phyloP scores from a whole-genome alignment of 2,888 invertebrate species.

The Macaria notata region DNA sequence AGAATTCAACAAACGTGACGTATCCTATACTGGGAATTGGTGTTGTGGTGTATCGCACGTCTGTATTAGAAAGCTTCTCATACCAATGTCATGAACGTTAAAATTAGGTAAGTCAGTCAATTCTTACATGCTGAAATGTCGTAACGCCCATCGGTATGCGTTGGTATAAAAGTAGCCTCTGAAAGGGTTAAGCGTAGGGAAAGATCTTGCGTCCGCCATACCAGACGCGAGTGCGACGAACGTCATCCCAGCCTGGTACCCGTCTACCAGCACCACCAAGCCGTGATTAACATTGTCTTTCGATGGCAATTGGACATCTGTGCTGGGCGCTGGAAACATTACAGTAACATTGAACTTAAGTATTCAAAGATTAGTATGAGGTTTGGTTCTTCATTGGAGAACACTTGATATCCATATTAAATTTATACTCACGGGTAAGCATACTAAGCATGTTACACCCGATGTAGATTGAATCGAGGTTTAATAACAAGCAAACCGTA shows the following conservation, averaged over 20 bases:
- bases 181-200: conserved; percentile 49
- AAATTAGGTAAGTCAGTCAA: neutral
- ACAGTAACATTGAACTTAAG: neutral
- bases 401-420: too few relatives aligned
- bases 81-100: too few relatives aligned
- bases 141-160: conserved; percentile 56
- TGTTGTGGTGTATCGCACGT: too few relatives aligned
- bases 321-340: conserved; percentile 36
- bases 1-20: too few relatives aligned
- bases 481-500: too few relatives aligned
- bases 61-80: too few relatives aligned
- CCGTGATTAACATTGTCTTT: conserved; percentile 42
- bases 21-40: too few relatives aligned
- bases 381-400: too few relatives aligned
- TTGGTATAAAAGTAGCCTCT: conserved; percentile 57
- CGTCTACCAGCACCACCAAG: conserved; percentile 50
- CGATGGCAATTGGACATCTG: conserved; percentile 33
- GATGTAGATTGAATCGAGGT: too few relatives aligned
- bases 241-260: conserved; percentile 52
- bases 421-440: too few relatives aligned
- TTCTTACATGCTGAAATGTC: conserved; percentile 60
- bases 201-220: conserved; percentile 35
- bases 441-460: too few relatives aligned
- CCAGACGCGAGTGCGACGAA: conserved; percentile 48
- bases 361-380: too few relatives aligned